Evolutionary conservation across 2,113 vertebrate species (phyloP).

Genomic region (Circaetus cinerascens): DNA sequence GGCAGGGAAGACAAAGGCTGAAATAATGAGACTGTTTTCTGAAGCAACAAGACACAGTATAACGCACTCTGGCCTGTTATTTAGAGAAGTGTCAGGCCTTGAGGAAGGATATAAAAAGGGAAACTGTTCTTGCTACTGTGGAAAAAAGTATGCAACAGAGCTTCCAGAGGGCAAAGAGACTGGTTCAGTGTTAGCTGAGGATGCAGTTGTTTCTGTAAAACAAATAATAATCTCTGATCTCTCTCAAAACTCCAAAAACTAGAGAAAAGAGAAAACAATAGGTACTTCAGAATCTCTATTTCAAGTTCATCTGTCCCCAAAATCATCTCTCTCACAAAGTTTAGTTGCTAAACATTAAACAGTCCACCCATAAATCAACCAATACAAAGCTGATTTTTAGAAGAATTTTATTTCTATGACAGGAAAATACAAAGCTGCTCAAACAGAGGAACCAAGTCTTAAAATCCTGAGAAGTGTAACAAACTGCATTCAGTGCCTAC

Average conservation of each 20-base stretch:
- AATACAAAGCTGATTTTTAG: not conserved
- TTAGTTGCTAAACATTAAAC: not conserved
- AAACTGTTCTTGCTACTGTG: not conserved
- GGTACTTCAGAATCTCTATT: not conserved
- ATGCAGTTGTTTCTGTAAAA: not conserved
- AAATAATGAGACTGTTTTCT: not conserved
- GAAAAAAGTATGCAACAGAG: not conserved
- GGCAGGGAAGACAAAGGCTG: not conserved
- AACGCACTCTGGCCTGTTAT: not conserved
- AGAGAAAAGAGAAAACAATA: not conserved
- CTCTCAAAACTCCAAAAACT: not conserved
- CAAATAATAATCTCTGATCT: not conserved
- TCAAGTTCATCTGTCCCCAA: not conserved
- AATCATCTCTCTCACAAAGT: not conserved
- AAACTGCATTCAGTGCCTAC: constrained; percentile 18
- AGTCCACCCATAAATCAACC: not conserved
- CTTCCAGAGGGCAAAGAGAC: not conserved
- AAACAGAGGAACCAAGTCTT: not conserved
- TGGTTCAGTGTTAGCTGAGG: not conserved
- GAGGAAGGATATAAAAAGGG: not conserved
- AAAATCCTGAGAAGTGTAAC: constrained; percentile 49
- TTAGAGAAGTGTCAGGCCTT: not conserved
- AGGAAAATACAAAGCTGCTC: constrained; percentile 49
- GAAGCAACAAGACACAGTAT: not conserved
- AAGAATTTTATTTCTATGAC: constrained; percentile 62